Conservation (phyloP, 2,888 invertebrate species). For the Chloroclysta siterata region DNA sequence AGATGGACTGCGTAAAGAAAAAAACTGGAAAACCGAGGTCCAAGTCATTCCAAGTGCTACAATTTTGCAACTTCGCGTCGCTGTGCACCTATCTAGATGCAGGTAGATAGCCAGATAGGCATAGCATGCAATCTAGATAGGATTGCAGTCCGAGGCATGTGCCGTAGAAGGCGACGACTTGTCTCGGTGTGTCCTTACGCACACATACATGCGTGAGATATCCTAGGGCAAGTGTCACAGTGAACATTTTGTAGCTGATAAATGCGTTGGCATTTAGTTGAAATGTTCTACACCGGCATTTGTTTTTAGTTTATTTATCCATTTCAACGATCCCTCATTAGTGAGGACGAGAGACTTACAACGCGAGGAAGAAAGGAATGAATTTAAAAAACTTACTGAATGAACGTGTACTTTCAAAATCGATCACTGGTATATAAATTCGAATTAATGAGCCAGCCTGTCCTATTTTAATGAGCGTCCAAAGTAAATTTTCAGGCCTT, state of each 20-base stretch:
- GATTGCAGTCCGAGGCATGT: slow-evolving; percentile 45
- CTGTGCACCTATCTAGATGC: slow-evolving; percentile 13
- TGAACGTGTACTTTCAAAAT: no score
- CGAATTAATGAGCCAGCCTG: no score
- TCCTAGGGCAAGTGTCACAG: slow-evolving; percentile 17
- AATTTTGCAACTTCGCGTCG: slow-evolving; percentile 30
- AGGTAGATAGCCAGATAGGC: slow-evolving; percentile 21
- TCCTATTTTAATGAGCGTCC: no score
- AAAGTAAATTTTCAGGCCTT: no score
- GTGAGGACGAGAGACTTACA: no score
- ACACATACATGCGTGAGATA: slow-evolving; percentile 33
- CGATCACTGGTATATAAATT: no score
- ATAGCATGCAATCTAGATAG: slow-evolving; percentile 44
- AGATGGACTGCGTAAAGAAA: slow-evolving; percentile 26
- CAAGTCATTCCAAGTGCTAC: slow-evolving; percentile 25
- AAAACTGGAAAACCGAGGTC: slow-evolving; percentile 42
- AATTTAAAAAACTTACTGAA: no score
- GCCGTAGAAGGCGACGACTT: slow-evolving; percentile 62
- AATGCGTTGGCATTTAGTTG: neutral
- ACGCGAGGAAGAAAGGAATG: no score
- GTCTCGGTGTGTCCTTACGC: slow-evolving; percentile 59
- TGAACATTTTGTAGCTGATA: neutral
- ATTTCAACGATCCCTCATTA: no score
- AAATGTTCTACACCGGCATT: neutral
- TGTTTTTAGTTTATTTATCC: no score